Base-by-base conservation (phyloP, 2,888 invertebrate species). In the Incurvaria masculella region DNA sequence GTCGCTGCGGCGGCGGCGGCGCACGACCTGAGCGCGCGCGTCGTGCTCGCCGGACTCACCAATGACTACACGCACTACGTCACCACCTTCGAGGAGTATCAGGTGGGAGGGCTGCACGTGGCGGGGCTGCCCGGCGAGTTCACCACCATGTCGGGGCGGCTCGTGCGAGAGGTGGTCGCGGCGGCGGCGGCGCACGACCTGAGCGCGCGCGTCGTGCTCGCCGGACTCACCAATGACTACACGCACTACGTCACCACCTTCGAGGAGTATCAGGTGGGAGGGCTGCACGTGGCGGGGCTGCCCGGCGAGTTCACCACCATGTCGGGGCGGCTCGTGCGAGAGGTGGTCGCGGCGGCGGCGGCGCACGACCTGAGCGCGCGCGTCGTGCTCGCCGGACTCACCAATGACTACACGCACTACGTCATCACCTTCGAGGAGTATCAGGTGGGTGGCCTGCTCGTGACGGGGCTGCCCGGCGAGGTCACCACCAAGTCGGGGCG, bases 231-330 rank as follows among this genome's bases (percentile, higher is more conserved):
- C 49, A 94, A 94, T 61, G 84, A 87, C 46, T 94, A 93, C 65
- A 85, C 88, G 21, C 89, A 89, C 64, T 94, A 94, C 63, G 81
- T 94, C 18, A 74, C 88, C 1, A 94, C 94, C 0, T 84, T 78
- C 56, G 91, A 94, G 62, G 94, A 94, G 65, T 94, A 94, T 59
- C 69, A 70, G 67, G 78, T 84, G 81, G 70, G 86, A 0, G 82
- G 85, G 51, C 69, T 89, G 20, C 82, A 81, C 2, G 67, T 89
- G 21, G 80, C 82, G n/a, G 88, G 87, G 0, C 87, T 92, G 1
- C 92, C 94, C 0, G 93, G 90, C 0, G 94, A 94, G 69, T 88
- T 93, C 59, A 91, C 92, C 46, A 94, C 93, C 1, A 94, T 93
- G 93, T 79, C 91, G 0, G 93, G 93, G 1, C 75, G 94, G 45